Percentiles rank a stretch among this genome's conserved stretches.
phyloP scores from a whole-genome alignment of 2,888 invertebrate species.

The Drosophila robusta region DNA sequence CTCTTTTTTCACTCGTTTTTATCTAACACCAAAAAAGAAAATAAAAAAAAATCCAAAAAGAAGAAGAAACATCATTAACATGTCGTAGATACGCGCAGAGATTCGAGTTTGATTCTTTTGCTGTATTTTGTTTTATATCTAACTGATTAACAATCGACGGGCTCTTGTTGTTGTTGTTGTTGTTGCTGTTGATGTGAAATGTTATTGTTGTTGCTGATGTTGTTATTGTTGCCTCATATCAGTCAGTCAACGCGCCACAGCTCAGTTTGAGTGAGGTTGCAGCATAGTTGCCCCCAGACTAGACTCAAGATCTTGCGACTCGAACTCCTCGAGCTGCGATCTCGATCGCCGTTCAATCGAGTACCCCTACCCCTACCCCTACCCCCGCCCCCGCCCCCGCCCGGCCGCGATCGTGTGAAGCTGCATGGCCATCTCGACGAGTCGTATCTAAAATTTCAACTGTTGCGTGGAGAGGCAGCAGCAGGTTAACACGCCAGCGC shows the following conservation, averaged over 20 bases:
- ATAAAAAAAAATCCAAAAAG: slow-evolving; percentile 14
- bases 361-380: slow-evolving; percentile 9
- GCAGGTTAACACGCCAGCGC: slow-evolving; percentile 78
- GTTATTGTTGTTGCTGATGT: slow-evolving; percentile 31
- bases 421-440: slow-evolving; percentile 56
- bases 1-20: slow-evolving; percentile 32
- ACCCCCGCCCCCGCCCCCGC: not conserved
- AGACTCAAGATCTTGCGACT: slow-evolving; percentile 44
- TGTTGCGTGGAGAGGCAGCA: slow-evolving; percentile 65
- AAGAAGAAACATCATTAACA: slow-evolving; percentile 74
- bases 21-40: slow-evolving; percentile 43
- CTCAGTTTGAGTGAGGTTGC: slow-evolving; percentile 74
- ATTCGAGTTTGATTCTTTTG: slow-evolving; percentile 67
- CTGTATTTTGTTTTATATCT: slow-evolving; percentile 80
- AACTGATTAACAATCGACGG: slow-evolving; percentile 79
- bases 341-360: slow-evolving; percentile 73
- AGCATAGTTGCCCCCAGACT: slow-evolving; percentile 43
- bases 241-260: slow-evolving; percentile 75
- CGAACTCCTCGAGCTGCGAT: slow-evolving; percentile 34
- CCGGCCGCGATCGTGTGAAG: slow-evolving; percentile 63
- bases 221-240: slow-evolving; percentile 66
- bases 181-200: slow-evolving; percentile 20
- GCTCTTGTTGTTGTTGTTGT: slow-evolving; percentile 38
- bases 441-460: slow-evolving; percentile 49
- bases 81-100: slow-evolving; percentile 75